Conservation (phyloP, 2,888 invertebrate genomes). For the Odontomyia ornata region DNA sequence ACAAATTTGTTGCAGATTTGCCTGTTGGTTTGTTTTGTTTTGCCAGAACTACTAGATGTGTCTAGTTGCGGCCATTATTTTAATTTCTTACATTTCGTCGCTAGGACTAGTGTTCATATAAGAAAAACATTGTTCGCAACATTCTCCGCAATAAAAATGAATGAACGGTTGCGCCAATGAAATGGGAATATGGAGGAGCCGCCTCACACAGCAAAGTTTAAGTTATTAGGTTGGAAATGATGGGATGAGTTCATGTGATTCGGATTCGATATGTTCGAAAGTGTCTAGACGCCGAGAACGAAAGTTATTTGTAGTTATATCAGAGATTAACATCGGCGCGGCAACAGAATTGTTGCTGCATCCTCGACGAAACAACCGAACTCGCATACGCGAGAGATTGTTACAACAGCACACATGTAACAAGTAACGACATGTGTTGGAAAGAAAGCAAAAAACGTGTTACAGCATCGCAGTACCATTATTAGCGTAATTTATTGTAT, state of each 20-base stretch:
- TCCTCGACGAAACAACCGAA: background rate
- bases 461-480: no score
- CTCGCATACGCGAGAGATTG: background rate
- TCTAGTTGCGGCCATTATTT: background rate
- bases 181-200: no score
- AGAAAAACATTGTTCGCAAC: background rate
- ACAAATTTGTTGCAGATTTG: background rate
- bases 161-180: background rate
- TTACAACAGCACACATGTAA: background rate
- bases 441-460: no score
- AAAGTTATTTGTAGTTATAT: slow-evolving; percentile 16
- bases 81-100: background rate
- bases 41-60: slow-evolving; percentile 7
- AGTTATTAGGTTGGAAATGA: background rate
- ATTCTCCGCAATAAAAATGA: background rate
- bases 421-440: background rate
- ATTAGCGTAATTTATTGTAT: no score
- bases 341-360: background rate
- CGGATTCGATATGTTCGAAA: background rate
- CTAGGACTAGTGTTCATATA: background rate
- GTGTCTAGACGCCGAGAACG: background rate
- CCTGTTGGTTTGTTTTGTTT: background rate
- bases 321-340: background rate
- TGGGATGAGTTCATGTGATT: background rate
- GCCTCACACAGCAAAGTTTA: no score